Evolutionary conservation across 2,888 invertebrate genomes (phyloP), one percentile per base, ranked within the genome.

Genomic region (Opisthograptis luteolata): DNA sequence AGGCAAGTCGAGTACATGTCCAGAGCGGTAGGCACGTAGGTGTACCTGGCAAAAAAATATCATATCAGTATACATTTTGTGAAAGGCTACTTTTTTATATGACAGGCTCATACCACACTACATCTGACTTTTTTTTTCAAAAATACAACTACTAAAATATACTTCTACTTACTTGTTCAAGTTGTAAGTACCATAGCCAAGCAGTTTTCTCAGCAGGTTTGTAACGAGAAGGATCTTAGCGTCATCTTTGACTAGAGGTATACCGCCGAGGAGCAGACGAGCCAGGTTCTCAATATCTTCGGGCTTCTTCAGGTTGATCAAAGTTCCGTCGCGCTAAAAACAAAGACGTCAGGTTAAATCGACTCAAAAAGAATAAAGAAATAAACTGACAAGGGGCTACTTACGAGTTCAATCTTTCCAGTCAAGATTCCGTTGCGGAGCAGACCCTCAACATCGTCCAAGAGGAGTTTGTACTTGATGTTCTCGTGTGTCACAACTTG

Each of bases 231-330:
- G 92, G 68, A 86, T 90, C 64, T 92, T 90, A 36, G 87, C 90
- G 74, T 95, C 92, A 47, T 93, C 87, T 39, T 93, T 92, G 25
- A 73, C 64, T 41, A 86, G 55, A 45, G 92, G 91, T 52, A 92
- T 85, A 59, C 94, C 94, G 31, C 93, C 93, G 72, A 94, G 92
- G 58, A 95, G 84, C 61, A 95, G 66, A 63, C 93, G 92, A 31
- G 94, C 94, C 51, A 96, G 88, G 64, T 91, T 88, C 71, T 95
- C 93, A 57, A 95, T 83, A 60, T 94, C 93, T 58, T 94, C 92
- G 1, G 93, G 88, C 58, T 94, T 92, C 77, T 91, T 94, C 45
- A 95, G 76, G 63, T 92, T 92, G 54, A 95, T 81, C 42, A 91
- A 80, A 2, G 90, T 88, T 34, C 94, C 94, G 58, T 93, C 92